Conservation (phyloP, 2,113 vertebrate species). For the Bubo scandiacus region DNA sequence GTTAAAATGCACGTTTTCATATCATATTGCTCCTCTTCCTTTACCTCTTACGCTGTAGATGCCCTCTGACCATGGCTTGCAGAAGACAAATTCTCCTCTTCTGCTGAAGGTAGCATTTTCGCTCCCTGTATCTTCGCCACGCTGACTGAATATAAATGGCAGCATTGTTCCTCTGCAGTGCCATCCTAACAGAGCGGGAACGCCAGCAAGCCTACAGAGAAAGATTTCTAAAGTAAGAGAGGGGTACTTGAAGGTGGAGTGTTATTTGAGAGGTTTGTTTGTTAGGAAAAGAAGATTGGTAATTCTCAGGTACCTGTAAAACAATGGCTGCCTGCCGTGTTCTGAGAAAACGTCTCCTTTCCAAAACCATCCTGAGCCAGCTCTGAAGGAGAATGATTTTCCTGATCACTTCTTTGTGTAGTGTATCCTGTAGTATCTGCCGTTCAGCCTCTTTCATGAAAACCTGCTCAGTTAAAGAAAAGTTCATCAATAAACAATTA, state of each 20-base stretch:
- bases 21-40: background rate
- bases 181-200: constrained; percentile 54
- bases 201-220: constrained; percentile 79
- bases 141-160: constrained; percentile 82
- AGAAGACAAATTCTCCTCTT: constrained; percentile 73
- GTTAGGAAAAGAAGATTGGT: background rate
- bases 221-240: background rate
- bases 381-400: constrained; percentile 94
- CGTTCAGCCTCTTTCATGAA: constrained; percentile 92
- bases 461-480: constrained; percentile 74
- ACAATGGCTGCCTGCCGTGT: constrained; percentile 77
- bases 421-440: constrained; percentile 87
- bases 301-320: constrained; percentile 81
- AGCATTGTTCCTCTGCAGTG: constrained; percentile 51
- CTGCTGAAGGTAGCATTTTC: constrained; percentile 59
- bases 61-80: constrained; percentile 86
- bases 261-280: background rate
- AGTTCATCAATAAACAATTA: background rate
- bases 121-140: constrained; percentile 82
- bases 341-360: constrained; percentile 83
- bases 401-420: constrained; percentile 91
- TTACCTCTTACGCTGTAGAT: constrained; percentile 87
- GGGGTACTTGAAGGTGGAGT: background rate
- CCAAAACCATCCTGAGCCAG: constrained; percentile 86
- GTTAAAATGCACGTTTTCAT: background rate